Evolutionary conservation across 2,888 invertebrate genomes (phyloP).

Genomic region (Alviniconcha strummeri): DNA sequence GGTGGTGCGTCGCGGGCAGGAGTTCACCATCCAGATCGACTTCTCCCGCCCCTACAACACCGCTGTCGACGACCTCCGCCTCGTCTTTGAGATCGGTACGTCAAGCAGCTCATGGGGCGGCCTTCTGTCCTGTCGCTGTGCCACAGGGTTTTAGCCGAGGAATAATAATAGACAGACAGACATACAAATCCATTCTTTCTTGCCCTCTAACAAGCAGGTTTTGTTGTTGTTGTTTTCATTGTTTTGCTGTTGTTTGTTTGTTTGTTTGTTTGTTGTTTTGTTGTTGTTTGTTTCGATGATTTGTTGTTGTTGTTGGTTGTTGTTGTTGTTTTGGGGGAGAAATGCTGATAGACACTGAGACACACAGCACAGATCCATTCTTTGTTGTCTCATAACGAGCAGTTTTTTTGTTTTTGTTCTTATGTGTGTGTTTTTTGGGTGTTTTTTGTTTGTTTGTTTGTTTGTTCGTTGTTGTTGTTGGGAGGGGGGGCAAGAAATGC

Average conservation of each 20-base stretch:
- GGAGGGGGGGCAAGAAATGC: no score
- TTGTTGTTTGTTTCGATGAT: no score
- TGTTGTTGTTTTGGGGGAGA: no score
- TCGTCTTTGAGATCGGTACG: slow-evolving; percentile 80
- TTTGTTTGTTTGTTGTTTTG: no score
- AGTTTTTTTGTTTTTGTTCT: background rate
- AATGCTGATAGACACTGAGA: no score
- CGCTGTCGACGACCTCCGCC: slow-evolving; percentile 85
- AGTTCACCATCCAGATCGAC: slow-evolving; percentile 81
- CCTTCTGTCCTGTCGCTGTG: background rate
- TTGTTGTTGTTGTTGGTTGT: no score
- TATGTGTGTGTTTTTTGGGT: background rate
- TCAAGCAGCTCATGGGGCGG: background rate
- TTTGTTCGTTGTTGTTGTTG: no score
- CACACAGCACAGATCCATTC: no score
- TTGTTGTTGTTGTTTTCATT: no score
- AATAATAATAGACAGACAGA: background rate
- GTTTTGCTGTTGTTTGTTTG: no score
- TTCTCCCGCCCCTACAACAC: slow-evolving; percentile 85
- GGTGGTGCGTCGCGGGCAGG: slow-evolving; percentile 83
- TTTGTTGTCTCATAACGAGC: background rate
- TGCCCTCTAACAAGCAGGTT: background rate
- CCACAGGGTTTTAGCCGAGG: background rate
- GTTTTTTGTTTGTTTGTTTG: no score
- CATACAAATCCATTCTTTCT: background rate